These are phyloP conservation scores for Dendroctonus valens DNA, from an alignment of 1,140 invertebrate species.

Conservation along the genomic window DNA sequence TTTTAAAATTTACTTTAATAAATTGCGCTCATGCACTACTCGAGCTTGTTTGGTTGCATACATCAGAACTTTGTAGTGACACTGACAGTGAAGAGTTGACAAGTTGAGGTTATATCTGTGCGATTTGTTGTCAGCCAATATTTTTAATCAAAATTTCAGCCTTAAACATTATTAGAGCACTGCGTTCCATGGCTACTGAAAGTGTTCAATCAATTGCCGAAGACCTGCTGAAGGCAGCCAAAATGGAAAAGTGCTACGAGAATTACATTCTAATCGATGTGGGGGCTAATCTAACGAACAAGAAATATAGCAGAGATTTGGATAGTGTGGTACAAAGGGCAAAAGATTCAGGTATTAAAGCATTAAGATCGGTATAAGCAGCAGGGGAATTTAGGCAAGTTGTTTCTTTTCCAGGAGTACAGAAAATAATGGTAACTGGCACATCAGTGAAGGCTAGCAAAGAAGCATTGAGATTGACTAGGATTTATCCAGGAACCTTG, in stretches of 20 bases:
- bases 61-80: no score
- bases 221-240: slow-evolving; percentile 12
- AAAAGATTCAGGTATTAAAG: slow-evolving; percentile 76
- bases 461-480: slow-evolving; percentile 82
- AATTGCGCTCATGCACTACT: no score
- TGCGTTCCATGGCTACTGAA: slow-evolving; percentile 16
- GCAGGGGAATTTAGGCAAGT: no score
- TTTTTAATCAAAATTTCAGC: slow-evolving; percentile 5
- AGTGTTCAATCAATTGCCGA: slow-evolving; percentile 5
- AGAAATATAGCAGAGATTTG: slow-evolving; percentile 88
- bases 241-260: slow-evolving; percentile 68
- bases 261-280: slow-evolving; percentile 91
- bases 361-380: slow-evolving; percentile 24
- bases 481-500: slow-evolving; percentile 84
- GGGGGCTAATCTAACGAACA: slow-evolving; percentile 93
- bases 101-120: slow-evolving; percentile 17
- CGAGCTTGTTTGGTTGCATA: no score
- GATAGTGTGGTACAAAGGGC: slow-evolving; percentile 90
- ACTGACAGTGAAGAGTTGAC: slow-evolving; percentile 2
- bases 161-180: not conserved
- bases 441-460: slow-evolving; percentile 85
- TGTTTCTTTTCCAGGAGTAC: slow-evolving; percentile 65
- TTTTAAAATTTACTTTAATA: no score
- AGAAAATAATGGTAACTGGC: slow-evolving; percentile 93
- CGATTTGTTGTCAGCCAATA: not conserved